Base-by-base conservation (phyloP, 2,888 invertebrate genomes). In the Dolomedes plantarius region DNA sequence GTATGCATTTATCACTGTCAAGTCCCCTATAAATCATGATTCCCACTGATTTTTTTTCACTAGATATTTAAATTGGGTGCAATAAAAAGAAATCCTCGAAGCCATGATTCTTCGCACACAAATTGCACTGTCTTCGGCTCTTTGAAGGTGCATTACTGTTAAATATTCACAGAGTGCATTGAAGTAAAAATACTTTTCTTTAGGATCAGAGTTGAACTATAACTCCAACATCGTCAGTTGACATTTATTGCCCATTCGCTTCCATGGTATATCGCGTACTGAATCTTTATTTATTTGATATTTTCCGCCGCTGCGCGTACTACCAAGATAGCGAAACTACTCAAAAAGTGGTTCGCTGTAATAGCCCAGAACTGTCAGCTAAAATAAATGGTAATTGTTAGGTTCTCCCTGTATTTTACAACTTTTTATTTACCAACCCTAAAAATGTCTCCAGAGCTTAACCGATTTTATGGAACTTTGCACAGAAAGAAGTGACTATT, bases 191-290 rank as follows among this genome's bases (percentile, higher is more conserved):
- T 77, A 65, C 72, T 73, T 77, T 77, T 83, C 76, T 76, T 83
- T 36, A 62, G 76, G 83, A 68, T 77, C 77, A 39, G 56, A 64
- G 67, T 67, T 83, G 77, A 83, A 77, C 77, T 77, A 83, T 83
- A 83, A 77, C 77, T 83, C 67, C 46, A 83, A 73, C 72, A 83
- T 77, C 83, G 77, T 83, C 77, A 77, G 50, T 77, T 83, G 83
- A 83, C 77, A 77, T 83, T 83, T 83, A 83, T 83, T 83, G 77
- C 83, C 83, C 83, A 83, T 83, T 83, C 73, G 71, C 77, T 83
- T 72, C 72, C 68, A 9, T 50, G 46, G 56, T 56, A 46, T 83
- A 83, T 83, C 83, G 83, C 77, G 65, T 72, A 67, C 29, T 67
- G 72, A 72, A 83, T 83, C 83, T 83, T 83, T 83, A 83, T 83